Base-by-base conservation (phyloP, 2,797 vertebrate species). In the Falco concolor region DNA sequence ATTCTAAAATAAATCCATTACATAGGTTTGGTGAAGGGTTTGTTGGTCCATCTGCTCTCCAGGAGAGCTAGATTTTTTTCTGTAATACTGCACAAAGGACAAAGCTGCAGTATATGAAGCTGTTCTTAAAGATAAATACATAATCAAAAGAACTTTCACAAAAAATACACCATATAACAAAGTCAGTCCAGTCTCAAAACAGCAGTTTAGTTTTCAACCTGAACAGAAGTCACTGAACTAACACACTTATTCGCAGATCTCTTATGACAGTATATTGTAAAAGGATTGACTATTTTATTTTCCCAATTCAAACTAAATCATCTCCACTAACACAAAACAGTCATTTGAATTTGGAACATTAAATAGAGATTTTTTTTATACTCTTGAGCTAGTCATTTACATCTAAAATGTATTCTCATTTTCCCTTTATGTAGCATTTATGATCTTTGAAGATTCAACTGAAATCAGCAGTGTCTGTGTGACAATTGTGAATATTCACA, bases 31-130 rank as follows among this genome's bases (percentile, higher is more conserved):
- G 57, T 77, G 72, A 67, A 84, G 63, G 85, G 59, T 87, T 85
- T 91, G 73, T 47, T 68, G 53, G 53, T 68, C 95, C 95, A 93
- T 88, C 93, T 95, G 89, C 76, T 96, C 92, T 76, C 54, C 87
- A 90, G 76, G 61, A 79, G 59, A 72, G 63, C 4, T 54, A 5
- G 10, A 30, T 61, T 92, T 78, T 38, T 38, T 61, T 75, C 89
- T 52, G 13, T 24, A 73, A 54, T n/a, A 52, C 28, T 54, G 68
- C 59, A 63, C 11, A 60, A 79, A n/a, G 34, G 67, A 84, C 61
- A 87, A 53, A 73, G 38, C 54, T 70, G 65, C 49, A 74, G 52
- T 45, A 61, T 7, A 12, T 8, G 60, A 87, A 74, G 49, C 73
- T 89, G 34, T 61, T 68, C 67, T 73, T 82, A 79, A 76, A 86